These are phyloP conservation scores for Myotis brandtii DNA, from an alignment of 2,113 vertebrate genomes.

Conservation along the genomic window DNA sequence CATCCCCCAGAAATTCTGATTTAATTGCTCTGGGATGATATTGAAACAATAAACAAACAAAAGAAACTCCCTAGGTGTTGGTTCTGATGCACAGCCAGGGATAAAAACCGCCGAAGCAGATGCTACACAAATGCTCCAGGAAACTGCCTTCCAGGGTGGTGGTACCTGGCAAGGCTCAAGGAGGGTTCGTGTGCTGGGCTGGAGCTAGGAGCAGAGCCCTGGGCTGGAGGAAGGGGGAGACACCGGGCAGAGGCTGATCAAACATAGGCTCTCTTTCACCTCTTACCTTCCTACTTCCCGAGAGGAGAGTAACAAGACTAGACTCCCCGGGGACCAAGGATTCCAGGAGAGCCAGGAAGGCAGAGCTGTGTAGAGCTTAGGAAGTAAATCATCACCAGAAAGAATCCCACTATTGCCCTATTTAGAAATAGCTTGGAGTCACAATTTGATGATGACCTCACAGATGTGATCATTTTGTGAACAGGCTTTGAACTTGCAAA, in stretches of 20 bases:
- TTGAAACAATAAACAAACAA: not conserved
- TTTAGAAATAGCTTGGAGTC: not conserved
- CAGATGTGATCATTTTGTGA: not conserved
- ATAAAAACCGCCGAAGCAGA: not conserved
- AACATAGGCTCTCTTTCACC: not conserved
- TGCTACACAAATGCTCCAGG: not conserved
- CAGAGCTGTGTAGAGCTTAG: not conserved
- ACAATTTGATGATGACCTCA: not conserved
- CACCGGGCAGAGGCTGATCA: not conserved
- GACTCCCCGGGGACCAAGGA: not conserved
- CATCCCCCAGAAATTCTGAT: not conserved
- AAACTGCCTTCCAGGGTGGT: not conserved
- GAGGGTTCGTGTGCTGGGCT: accelerated
- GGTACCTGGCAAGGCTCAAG: not conserved
- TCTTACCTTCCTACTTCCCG: not conserved
- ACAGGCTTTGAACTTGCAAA: not conserved
- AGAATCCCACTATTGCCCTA: not conserved
- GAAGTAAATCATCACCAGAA: not conserved
- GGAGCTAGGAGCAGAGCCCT: not conserved
- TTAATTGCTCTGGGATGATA: not conserved
- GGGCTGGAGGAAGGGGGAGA: not conserved
- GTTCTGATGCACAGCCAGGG: not conserved
- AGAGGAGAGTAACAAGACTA: not conserved
- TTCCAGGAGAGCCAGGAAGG: not conserved
- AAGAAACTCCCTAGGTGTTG: not conserved